phyloP scores from a whole-genome alignment of 2,888 invertebrate species.

The Pristionchus arcanus region DNA sequence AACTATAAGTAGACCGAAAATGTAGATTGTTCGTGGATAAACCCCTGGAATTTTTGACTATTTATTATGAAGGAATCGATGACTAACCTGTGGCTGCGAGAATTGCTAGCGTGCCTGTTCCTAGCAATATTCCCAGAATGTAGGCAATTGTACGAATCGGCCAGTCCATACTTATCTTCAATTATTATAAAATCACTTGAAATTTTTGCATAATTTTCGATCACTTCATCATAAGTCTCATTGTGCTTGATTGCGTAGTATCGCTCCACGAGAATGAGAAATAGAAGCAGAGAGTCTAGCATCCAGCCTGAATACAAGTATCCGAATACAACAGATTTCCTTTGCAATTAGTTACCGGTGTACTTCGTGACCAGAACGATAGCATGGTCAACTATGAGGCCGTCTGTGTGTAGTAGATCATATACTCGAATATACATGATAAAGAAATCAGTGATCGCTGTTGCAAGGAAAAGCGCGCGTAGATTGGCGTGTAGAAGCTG shows the following conservation, averaged over 20 bases:
- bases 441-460: neutral
- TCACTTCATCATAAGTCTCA: slow-evolving; percentile 29
- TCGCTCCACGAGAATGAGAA: slow-evolving; percentile 7
- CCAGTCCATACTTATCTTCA: neutral
- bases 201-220: neutral
- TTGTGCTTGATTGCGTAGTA: slow-evolving; percentile 36
- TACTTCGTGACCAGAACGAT: neutral
- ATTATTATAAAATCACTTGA: neutral
- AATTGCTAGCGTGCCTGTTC: neutral
- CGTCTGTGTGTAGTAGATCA: slow-evolving; percentile 10
- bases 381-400: neutral
- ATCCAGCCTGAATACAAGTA: neutral
- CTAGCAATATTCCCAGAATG: neutral
- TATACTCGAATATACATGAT: neutral
- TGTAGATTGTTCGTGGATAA: neutral
- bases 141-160: neutral
- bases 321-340: neutral
- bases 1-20: neutral
- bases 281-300: neutral
- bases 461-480: slow-evolving; percentile 11
- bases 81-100: neutral
- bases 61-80: too few relatives aligned
- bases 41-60: neutral
- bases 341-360: neutral
- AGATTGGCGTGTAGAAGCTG: slow-evolving; percentile 12